These are phyloP conservation scores for Pangasianodon gigas DNA, from an alignment of 2,113 vertebrate genomes.

Conservation along the genomic window DNA sequence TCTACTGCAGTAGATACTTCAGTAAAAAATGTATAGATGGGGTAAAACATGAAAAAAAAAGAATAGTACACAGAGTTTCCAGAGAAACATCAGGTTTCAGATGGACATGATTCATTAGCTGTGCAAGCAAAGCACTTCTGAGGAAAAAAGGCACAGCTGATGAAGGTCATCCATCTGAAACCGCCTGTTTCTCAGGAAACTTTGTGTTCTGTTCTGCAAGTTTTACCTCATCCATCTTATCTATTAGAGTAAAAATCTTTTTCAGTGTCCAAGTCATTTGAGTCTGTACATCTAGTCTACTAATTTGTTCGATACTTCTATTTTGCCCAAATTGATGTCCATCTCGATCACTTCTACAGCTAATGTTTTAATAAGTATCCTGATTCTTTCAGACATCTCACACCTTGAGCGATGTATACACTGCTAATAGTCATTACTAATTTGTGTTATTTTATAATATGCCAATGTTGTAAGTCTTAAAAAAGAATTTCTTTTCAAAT, in stretches of 20 bases:
- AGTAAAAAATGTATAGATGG: background rate
- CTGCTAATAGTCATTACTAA: background rate
- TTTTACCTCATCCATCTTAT: constrained; percentile 1
- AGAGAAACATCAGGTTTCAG: background rate
- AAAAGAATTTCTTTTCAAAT: background rate
- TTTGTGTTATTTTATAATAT: background rate
- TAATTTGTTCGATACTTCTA: background rate
- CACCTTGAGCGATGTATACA: background rate
- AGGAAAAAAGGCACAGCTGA: background rate
- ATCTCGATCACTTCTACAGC: background rate
- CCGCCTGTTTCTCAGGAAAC: background rate
- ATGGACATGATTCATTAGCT: constrained; percentile 2
- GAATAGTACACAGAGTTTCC: background rate
- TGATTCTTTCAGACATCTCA: background rate
- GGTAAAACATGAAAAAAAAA: background rate
- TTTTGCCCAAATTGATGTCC: background rate
- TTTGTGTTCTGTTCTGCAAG: background rate
- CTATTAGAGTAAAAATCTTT: background rate
- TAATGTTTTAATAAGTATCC: background rate
- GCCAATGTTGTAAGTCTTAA: background rate
- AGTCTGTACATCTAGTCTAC: background rate
- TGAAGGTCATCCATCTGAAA: constrained; percentile 11
- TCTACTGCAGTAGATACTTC: background rate
- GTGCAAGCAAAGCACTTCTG: background rate
- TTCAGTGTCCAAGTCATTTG: background rate